These are phyloP conservation scores for Pipistrellus pygmaeus DNA, from an alignment of 2,797 vertebrate genomes.

Conservation along the genomic window DNA sequence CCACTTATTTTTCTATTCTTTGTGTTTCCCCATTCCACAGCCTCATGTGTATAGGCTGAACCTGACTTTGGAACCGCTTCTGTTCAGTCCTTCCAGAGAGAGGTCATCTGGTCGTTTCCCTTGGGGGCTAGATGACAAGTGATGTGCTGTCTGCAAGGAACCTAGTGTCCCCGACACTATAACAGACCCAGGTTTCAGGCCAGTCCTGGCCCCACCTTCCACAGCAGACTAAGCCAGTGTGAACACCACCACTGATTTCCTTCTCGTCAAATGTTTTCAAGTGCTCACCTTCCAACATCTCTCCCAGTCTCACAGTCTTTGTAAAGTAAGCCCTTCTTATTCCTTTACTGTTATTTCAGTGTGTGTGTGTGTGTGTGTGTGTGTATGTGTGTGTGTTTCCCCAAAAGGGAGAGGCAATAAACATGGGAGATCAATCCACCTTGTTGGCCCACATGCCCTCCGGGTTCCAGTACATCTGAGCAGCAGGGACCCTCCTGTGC, in stretches of 20 bases:
- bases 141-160: neutral
- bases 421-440: constrained; percentile 1
- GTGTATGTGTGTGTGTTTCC: too few relatives aligned
- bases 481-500: neutral
- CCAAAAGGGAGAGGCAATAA: constrained; percentile 45
- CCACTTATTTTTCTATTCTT: neutral
- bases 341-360: constrained; percentile 43
- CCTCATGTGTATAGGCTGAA: neutral
- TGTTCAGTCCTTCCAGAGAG: neutral
- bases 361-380: too few relatives aligned
- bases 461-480: neutral
- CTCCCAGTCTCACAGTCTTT: constrained; percentile 3
- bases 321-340: constrained; percentile 46
- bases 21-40: neutral
- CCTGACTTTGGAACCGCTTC: neutral
- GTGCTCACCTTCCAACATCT: constrained; percentile 65
- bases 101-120: neutral
- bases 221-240: constrained; percentile 37
- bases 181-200: neutral
- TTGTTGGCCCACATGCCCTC: constrained; percentile 33
- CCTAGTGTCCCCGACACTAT: neutral
- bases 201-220: accelerated
- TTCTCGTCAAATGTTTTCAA: constrained; percentile 64
- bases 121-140: neutral
- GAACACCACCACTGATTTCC: constrained; percentile 61